Conservation (phyloP, 2,113 vertebrate species). For the Protomyctophum bolini region DNA sequence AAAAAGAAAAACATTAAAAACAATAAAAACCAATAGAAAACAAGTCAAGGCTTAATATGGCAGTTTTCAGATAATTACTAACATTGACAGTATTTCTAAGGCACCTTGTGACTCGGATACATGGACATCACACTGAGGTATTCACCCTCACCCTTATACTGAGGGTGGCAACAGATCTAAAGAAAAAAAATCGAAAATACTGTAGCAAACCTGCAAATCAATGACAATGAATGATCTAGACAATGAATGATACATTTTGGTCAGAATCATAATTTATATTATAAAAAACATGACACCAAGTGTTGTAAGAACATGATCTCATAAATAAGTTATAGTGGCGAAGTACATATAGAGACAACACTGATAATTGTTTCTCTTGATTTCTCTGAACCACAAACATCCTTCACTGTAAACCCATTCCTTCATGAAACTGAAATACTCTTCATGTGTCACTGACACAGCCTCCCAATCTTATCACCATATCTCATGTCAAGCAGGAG, state of each 20-base stretch:
- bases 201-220: slow-evolving; percentile 35
- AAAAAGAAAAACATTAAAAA: slow-evolving; percentile 19
- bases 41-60: slow-evolving; percentile 35
- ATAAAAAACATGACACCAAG: slow-evolving; percentile 5
- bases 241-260: slow-evolving; percentile 7
- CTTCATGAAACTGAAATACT: slow-evolving; percentile 10
- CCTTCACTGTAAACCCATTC: slow-evolving; percentile 13
- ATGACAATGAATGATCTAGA: slow-evolving; percentile 17
- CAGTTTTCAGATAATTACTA: slow-evolving; percentile 50
- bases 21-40: slow-evolving; percentile 28
- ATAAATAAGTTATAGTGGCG: slow-evolving; percentile 60
- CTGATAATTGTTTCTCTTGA: neutral
- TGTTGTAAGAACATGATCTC: slow-evolving; percentile 18
- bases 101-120: slow-evolving; percentile 70
- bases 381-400: slow-evolving; percentile 14
- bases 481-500: slow-evolving; percentile 23
- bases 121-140: slow-evolving; percentile 59
- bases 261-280: slow-evolving; percentile 19
- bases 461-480: slow-evolving; percentile 24
- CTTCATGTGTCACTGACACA: neutral
- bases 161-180: slow-evolving; percentile 26
- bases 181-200: slow-evolving; percentile 35
- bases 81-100: slow-evolving; percentile 62
- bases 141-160: slow-evolving; percentile 39
- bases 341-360: slow-evolving; percentile 42